These are phyloP conservation scores for Papilio protenor DNA, from an alignment of 2,888 invertebrate genomes.

Conservation along the genomic window DNA sequence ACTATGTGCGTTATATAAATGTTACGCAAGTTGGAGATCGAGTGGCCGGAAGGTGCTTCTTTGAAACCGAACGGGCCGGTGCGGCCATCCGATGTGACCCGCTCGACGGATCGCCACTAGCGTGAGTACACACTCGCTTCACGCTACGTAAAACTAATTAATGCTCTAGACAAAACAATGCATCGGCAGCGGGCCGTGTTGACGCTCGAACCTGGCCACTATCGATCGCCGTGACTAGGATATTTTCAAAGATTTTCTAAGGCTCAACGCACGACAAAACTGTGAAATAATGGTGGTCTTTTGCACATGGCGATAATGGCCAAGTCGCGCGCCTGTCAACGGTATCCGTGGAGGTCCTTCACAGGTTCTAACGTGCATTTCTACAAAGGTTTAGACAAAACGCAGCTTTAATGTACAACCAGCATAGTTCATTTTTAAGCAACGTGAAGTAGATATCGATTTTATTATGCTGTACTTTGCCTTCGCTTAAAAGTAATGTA, in stretches of 20 bases:
- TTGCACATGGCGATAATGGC: slow-evolving; percentile 36
- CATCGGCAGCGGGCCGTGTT: slow-evolving; percentile 31
- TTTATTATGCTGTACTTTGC: slow-evolving; percentile 35
- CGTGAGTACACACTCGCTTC: slow-evolving; percentile 65
- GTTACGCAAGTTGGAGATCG: slow-evolving; percentile 78
- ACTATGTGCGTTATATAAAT: slow-evolving; percentile 79
- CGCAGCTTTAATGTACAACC: slow-evolving; percentile 1
- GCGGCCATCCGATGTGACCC: slow-evolving; percentile 73
- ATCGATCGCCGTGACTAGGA: slow-evolving; percentile 38
- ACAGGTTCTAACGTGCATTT: background rate
- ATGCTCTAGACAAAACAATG: slow-evolving; percentile 44
- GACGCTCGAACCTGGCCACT: slow-evolving; percentile 2
- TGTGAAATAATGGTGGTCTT: slow-evolving; percentile 6
- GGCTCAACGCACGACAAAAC: background rate
- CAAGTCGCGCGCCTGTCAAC: slow-evolving; percentile 29
- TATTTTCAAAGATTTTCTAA: background rate
- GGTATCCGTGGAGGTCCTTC: background rate
- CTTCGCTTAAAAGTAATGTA: slow-evolving; percentile 23
- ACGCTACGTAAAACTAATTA: slow-evolving; percentile 48
- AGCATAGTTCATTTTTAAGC: slow-evolving; percentile 19
- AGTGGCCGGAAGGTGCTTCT: slow-evolving; percentile 70
- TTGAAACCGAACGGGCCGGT: slow-evolving; percentile 57
- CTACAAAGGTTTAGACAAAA: slow-evolving; percentile 2
- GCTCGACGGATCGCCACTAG: slow-evolving; percentile 57
- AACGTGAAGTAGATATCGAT: slow-evolving; percentile 33